These are phyloP conservation scores for Drosophila robusta DNA, from an alignment of 2,888 invertebrate species.

Conservation along the genomic window DNA sequence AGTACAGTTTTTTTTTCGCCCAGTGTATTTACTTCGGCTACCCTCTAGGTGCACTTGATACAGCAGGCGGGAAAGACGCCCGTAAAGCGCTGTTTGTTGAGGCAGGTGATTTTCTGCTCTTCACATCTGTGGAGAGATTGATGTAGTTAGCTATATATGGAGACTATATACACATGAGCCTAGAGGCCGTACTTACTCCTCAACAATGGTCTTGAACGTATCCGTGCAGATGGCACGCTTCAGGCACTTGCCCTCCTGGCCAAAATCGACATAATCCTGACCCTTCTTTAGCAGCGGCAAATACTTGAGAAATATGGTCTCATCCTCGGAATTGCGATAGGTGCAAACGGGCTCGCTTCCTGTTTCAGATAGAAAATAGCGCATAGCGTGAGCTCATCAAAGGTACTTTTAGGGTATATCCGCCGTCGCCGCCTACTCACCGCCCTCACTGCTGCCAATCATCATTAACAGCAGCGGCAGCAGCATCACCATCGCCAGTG, in stretches of 20 bases:
- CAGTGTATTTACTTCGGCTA: neutral
- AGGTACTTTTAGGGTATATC: neutral
- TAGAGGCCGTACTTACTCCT: slow-evolving; percentile 71
- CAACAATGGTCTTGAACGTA: slow-evolving; percentile 73
- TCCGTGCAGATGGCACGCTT: slow-evolving; percentile 79
- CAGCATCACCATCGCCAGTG: slow-evolving; percentile 25
- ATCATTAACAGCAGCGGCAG: slow-evolving; percentile 15
- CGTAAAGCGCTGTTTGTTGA: slow-evolving; percentile 76
- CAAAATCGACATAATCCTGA: slow-evolving; percentile 82
- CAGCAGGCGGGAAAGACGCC: slow-evolving; percentile 83
- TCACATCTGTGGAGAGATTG: slow-evolving; percentile 57
- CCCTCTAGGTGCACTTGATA: slow-evolving; percentile 74
- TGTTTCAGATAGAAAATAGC: slow-evolving; percentile 1
- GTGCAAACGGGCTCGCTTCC: slow-evolving; percentile 78
- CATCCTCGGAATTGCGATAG: slow-evolving; percentile 77
- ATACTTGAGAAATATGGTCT: slow-evolving; percentile 81
- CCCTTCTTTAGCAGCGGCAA: slow-evolving; percentile 72
- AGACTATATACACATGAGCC: neutral
- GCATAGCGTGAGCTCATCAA: neutral
- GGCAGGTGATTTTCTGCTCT: slow-evolving; percentile 71
- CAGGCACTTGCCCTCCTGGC: slow-evolving; percentile 77
- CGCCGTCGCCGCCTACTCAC: slow-evolving; percentile 2
- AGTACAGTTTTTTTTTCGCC: neutral
- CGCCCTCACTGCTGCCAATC: slow-evolving; percentile 20
- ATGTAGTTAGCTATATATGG: neutral